phyloP scores from a whole-genome alignment of 1,140 invertebrate species.

The Aphelenchoides besseyi region DNA sequence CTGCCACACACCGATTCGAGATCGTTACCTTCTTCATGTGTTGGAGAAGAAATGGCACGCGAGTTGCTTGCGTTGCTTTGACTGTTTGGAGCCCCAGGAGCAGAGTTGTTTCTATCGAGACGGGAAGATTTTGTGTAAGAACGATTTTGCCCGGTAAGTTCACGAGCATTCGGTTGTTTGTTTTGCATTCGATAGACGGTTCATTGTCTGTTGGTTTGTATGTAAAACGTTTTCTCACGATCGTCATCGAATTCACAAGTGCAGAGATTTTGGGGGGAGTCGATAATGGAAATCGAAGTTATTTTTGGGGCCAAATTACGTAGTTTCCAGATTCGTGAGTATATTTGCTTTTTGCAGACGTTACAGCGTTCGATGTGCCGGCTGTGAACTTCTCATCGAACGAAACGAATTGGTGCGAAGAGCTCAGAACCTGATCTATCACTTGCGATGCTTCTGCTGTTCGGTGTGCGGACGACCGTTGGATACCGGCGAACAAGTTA shows the following conservation, averaged over 20 bases:
- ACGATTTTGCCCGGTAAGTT: constrained; percentile 91
- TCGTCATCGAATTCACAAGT: not conserved
- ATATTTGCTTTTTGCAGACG: constrained; percentile 76
- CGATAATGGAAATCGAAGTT: constrained; percentile 20
- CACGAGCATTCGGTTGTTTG: too few relatives aligned
- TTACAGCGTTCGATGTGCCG: constrained; percentile 93
- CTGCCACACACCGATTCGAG: constrained; percentile 88
- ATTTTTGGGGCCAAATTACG: not conserved
- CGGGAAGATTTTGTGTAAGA: constrained; percentile 90
- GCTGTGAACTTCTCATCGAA: constrained; percentile 87
- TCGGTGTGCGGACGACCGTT: constrained; percentile 91
- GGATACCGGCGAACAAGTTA: constrained; percentile 87
- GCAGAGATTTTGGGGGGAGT: not conserved
- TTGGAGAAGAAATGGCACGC: constrained; percentile 89
- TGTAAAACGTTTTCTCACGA: not conserved
- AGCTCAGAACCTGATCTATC: constrained; percentile 91
- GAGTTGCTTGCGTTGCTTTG: constrained; percentile 86
- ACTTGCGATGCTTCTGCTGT: constrained; percentile 96
- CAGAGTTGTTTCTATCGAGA: constrained; percentile 94
- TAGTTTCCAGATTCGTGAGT: constrained; percentile 15
- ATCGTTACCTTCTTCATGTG: constrained; percentile 91
- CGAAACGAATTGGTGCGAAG: constrained; percentile 90
- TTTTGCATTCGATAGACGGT: too few relatives aligned
- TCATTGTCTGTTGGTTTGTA: constrained; percentile 24
- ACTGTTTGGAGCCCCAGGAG: constrained; percentile 83